phyloP scores from a whole-genome alignment of 2,888 invertebrate species.

The Patella caerulea region DNA sequence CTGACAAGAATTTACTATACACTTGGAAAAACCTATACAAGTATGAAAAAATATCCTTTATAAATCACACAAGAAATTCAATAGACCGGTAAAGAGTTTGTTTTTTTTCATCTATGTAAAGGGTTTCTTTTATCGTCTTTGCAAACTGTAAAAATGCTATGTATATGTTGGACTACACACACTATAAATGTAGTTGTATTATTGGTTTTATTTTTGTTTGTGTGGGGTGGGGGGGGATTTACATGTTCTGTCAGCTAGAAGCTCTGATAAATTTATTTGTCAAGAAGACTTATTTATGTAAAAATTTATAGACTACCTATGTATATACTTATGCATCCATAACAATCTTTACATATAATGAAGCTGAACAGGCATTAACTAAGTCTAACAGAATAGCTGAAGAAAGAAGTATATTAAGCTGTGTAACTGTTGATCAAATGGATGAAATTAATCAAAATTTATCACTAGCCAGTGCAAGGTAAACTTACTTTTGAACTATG shows the following conservation, averaged over 20 bases:
- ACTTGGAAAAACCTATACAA: constrained; percentile 57
- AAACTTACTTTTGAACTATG: constrained; percentile 1
- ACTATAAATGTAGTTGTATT: no score
- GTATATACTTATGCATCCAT: no score
- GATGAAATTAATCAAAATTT: constrained; percentile 64
- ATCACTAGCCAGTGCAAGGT: constrained; percentile 60
- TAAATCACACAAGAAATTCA: not conserved
- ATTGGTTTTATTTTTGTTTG: no score
- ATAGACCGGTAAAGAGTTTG: no score
- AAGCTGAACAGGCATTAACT: constrained; percentile 60
- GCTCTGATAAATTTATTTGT: not conserved
- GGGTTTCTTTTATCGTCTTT: no score
- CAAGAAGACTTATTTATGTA: constrained; percentile 10
- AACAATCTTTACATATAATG: constrained; percentile 38
- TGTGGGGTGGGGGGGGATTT: no score
- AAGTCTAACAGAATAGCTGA: constrained; percentile 62
- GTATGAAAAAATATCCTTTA: constrained; percentile 62
- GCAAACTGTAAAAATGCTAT: no score
- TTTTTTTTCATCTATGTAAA: no score
- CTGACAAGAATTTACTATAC: constrained; percentile 62
- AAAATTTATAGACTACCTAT: no score
- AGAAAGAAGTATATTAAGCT: constrained; percentile 56
- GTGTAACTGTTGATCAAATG: constrained; percentile 59
- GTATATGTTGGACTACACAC: no score
- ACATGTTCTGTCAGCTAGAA: no score